Conservation (phyloP, 1,140 invertebrate species). For the Drosophila murphyi region DNA sequence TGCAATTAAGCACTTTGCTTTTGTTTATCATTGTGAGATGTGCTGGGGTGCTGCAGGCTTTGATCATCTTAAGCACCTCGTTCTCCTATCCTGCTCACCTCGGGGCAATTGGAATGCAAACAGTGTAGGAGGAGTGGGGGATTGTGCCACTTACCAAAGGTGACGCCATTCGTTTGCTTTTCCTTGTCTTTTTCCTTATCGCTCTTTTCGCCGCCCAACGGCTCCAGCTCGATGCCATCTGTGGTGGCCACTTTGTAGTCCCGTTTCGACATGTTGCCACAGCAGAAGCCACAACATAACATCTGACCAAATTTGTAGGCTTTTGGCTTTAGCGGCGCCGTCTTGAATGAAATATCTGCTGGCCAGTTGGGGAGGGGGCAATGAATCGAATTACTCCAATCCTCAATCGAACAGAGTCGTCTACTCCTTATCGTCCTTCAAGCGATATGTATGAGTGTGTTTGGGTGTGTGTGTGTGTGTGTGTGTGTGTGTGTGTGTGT, state of each 20-base stretch:
- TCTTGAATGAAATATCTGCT: slow-evolving; percentile 47
- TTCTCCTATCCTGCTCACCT: not conserved
- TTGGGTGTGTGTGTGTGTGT: slow-evolving; percentile 12
- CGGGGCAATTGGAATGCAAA: slow-evolving; percentile 22
- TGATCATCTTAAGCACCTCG: slow-evolving; percentile 45
- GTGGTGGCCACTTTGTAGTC: slow-evolving; percentile 84
- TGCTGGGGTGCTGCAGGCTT: slow-evolving; percentile 17
- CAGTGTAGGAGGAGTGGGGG: not conserved
- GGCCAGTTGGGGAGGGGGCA: slow-evolving; percentile 2
- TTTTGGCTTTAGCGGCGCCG: slow-evolving; percentile 73
- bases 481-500: slow-evolving; percentile 38
- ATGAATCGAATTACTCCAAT: not conserved
- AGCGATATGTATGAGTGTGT: slow-evolving; percentile 11
- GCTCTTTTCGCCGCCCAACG: slow-evolving; percentile 82
- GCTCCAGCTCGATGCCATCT: slow-evolving; percentile 84
- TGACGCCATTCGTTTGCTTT: slow-evolving; percentile 83
- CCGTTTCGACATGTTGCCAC: slow-evolving; percentile 84
- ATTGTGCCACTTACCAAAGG: slow-evolving; percentile 73
- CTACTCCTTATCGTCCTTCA: not conserved
- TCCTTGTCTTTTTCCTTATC: slow-evolving; percentile 83
- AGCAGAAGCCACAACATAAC: slow-evolving; percentile 84
- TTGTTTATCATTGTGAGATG: not conserved
- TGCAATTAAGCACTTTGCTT: slow-evolving; percentile 67
- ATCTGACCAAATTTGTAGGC: slow-evolving; percentile 81
- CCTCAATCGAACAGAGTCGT: not conserved